A percentile compares a stretch with the other conserved stretches of the same genome.
Evolutionary conservation across 2,888 invertebrate species (phyloP).

Genomic region (Apocheima hispidaria): DNA sequence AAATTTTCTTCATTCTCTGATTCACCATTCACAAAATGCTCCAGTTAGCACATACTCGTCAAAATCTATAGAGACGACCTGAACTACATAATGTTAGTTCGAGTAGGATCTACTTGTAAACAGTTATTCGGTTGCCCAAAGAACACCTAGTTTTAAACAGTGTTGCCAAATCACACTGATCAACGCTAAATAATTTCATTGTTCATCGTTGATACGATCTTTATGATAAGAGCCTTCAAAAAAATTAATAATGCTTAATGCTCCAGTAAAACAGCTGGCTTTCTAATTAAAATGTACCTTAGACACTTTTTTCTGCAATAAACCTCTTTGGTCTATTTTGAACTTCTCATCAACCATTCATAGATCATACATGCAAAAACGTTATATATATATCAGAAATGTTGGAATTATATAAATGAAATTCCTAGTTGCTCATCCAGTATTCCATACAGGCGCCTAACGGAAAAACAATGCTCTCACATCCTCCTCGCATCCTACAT

Average conservation of each 20-base stretch:
- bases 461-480: slow-evolving; percentile 37
- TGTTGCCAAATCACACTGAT: no score
- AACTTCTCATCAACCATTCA: no score
- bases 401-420: slow-evolving; percentile 6
- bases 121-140: not conserved
- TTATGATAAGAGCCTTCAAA: no score
- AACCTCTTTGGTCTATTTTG: not conserved
- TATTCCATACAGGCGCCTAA: slow-evolving; percentile 36
- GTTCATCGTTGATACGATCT: no score
- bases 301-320: no score
- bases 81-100: no score
- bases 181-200: no score
- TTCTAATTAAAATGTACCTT: no score
- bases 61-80: slow-evolving; percentile 4
- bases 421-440: slow-evolving; percentile 26
- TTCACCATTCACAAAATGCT: not conserved
- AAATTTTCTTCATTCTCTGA: not conserved
- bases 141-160: no score
- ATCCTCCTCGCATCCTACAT: slow-evolving; percentile 34
- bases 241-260: no score
- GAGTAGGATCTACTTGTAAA: not conserved
- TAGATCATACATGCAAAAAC: not conserved
- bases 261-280: no score
- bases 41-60: slow-evolving; percentile 11
- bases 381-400: not conserved